Evolutionary conservation across 2,888 invertebrate species (phyloP).

Genomic region (Idaea dimidiata): DNA sequence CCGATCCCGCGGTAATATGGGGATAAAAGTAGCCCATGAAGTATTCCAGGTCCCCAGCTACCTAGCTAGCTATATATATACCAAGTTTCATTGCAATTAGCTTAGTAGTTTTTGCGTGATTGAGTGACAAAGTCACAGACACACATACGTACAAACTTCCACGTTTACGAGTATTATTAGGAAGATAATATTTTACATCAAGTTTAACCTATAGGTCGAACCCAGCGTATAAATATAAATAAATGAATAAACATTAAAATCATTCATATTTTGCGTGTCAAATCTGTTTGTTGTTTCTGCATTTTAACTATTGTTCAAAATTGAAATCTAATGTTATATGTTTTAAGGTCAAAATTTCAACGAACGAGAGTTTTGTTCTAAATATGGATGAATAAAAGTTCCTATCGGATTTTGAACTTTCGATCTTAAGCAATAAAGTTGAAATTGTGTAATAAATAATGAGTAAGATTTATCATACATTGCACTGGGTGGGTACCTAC

Average conservation of each 20-base stretch:
- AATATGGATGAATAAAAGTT: neutral
- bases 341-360: neutral
- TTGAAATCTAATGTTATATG: neutral
- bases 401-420: neutral
- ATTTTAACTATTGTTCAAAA: neutral
- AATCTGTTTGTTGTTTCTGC: neutral
- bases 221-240: neutral
- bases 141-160: too few relatives aligned
- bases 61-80: too few relatives aligned
- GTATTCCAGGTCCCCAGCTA: too few relatives aligned
- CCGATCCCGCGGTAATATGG: too few relatives aligned
- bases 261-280: neutral
- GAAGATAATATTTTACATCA: neutral
- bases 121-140: too few relatives aligned
- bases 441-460: neutral
- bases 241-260: neutral
- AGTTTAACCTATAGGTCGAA: neutral
- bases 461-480: conserved; percentile 20
- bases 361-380: neutral
- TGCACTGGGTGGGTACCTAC: conserved; percentile 13
- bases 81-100: too few relatives aligned
- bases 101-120: too few relatives aligned
- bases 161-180: too few relatives aligned
- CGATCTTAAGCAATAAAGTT: neutral
- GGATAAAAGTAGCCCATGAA: too few relatives aligned